These are phyloP conservation scores for Macrophya annulata DNA, from an alignment of 2,888 invertebrate genomes.

Conservation along the genomic window DNA sequence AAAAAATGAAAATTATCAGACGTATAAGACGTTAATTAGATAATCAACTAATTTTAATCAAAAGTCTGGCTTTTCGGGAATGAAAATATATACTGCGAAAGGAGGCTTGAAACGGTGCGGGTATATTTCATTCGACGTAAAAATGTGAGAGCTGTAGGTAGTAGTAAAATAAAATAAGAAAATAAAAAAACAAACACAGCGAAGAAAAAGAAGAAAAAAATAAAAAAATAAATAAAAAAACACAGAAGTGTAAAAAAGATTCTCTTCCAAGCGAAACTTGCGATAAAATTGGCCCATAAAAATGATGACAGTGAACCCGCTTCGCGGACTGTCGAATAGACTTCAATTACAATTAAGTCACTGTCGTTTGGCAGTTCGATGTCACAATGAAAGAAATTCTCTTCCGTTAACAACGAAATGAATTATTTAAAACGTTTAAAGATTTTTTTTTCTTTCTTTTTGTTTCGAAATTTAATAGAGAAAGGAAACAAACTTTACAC, in stretches of 20 bases:
- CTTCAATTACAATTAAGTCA: slow-evolving; percentile 23
- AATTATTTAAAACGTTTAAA: background rate
- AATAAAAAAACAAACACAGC: background rate
- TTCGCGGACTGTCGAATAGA: background rate
- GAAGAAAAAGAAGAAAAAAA: background rate
- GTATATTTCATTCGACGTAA: background rate
- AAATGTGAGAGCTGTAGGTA: slow-evolving; percentile 18
- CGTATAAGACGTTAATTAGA: background rate
- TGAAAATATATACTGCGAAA: background rate
- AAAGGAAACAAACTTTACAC: background rate
- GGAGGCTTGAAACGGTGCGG: background rate
- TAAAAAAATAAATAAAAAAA: background rate
- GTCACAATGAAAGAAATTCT: slow-evolving; percentile 23
- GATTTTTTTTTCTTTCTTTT: slow-evolving; percentile 14
- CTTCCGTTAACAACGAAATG: background rate
- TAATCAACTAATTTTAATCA: background rate
- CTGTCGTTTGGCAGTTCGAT: background rate
- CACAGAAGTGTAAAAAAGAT: background rate
- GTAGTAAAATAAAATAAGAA: background rate
- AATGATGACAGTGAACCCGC: background rate
- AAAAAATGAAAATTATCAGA: background rate
- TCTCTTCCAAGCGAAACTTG: slow-evolving; percentile 14
- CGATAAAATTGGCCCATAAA: slow-evolving; percentile 37
- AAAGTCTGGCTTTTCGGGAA: background rate
- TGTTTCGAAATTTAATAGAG: background rate